Evolutionary conservation across 2,797 vertebrate genomes (phyloP), one percentile per base, ranked within the genome.

Genomic region (Lepus townsendii): DNA sequence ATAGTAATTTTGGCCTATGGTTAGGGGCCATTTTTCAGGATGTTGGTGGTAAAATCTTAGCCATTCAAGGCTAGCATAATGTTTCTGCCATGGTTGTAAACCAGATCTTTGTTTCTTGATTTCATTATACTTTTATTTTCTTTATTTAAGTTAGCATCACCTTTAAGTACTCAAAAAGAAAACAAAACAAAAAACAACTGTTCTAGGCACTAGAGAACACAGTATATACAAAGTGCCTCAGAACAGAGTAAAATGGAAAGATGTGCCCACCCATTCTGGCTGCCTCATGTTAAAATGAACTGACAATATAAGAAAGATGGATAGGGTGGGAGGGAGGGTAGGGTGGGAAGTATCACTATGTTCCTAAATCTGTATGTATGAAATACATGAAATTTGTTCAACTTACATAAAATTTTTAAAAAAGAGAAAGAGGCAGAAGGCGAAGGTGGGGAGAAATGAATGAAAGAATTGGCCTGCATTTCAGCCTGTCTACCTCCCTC

Each of bases 181-280:
- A 26, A 24, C 52, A 65, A 65, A 65, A 65, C 16, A 60, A 60
- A 42, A 88, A 86, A 91, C 68, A 87, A 32, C 3, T 42, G 3
- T 50, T 19, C 71, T 90, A 84, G 88, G 20, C 87, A 50, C 42
- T 77, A 30, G 19, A 96, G 6, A 93, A 75, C 30, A 90, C 1
- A n/a, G 1, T 66, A 54, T 9, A 68, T 13, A 20, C 10, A 27
- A 32, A 83, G 38, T 68, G n/a, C 8, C 93, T 90, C 83, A 95
- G 32, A 80, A n/a, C 66, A 65, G 52, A 73, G 26, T 89, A 77
- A 94, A 94, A 82, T 50, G 35, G 42, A 95, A 91, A 83, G 19
- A 62, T 27, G 14, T 57, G 30, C 54, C 78, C 77, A 52, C 9
- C 19, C 24, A 72, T 12, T 91, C n/a, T 63, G 5, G 27, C 22